Evolutionary conservation across 2,888 invertebrate genomes (phyloP).

Genomic region (Nymphalis polychloros): DNA sequence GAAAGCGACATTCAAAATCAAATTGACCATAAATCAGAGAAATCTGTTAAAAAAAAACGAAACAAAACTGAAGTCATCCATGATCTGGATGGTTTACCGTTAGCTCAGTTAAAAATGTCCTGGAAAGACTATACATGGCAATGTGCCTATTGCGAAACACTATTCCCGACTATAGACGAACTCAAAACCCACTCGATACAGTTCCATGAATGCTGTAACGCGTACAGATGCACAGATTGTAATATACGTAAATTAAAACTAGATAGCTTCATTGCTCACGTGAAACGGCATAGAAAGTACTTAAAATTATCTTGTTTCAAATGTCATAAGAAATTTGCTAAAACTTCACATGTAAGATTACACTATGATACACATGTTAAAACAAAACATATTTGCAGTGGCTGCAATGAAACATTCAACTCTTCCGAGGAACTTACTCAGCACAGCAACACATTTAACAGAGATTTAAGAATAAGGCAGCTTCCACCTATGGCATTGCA

Average conservation of each 20-base stretch:
- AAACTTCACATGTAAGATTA: constrained; percentile 41
- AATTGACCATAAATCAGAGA: constrained; percentile 23
- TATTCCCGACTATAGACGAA: constrained; percentile 56
- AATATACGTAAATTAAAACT: constrained; percentile 55
- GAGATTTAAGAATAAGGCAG: constrained; percentile 45
- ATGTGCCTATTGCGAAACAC: constrained; percentile 60
- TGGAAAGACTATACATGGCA: constrained; percentile 65
- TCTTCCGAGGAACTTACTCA: constrained; percentile 48
- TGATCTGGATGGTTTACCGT: constrained; percentile 46
- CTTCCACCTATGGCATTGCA: constrained; percentile 40
- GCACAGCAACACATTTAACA: constrained; percentile 52
- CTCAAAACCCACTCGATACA: constrained; percentile 82
- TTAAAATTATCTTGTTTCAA: constrained; percentile 73
- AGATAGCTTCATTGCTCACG: constrained; percentile 71
- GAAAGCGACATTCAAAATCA: constrained; percentile 19
- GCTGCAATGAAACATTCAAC: constrained; percentile 57
- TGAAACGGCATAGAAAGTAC: constrained; percentile 81
- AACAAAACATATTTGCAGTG: constrained; percentile 52
- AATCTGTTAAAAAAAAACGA: constrained; percentile 14
- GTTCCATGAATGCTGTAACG: constrained; percentile 82
- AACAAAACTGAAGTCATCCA: constrained; percentile 22
- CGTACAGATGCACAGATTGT: constrained; percentile 85
- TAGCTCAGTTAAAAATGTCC: constrained; percentile 54
- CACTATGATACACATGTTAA: constrained; percentile 50
- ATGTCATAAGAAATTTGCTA: constrained; percentile 53